Evolutionary conservation across 2,797 vertebrate species (phyloP).

Genomic region (Cirrhinus molitorella): DNA sequence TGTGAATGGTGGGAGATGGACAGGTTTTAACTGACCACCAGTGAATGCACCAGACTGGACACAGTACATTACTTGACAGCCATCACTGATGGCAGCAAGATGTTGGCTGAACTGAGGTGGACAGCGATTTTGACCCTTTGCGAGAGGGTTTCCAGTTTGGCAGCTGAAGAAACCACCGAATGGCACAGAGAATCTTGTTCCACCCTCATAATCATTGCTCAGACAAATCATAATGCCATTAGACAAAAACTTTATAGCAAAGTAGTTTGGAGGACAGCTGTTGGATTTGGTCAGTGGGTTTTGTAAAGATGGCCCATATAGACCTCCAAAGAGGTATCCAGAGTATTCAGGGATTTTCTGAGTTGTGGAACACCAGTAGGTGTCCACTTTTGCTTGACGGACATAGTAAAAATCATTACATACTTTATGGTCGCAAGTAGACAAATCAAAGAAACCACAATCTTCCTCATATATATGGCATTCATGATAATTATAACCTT

Average conservation of each 20-base stretch:
- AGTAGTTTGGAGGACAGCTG: conserved; percentile 82
- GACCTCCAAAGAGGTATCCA: conserved; percentile 88
- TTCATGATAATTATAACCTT: conserved; percentile 79
- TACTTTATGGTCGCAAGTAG: too few species aligned
- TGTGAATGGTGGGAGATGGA: conserved; percentile 85
- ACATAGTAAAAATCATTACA: conserved; percentile 82
- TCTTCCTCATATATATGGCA: conserved; percentile 75
- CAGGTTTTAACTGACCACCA: conserved; percentile 75
- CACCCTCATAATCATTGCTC: conserved; percentile 80
- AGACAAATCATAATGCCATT: conserved; percentile 65
- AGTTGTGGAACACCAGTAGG: conserved; percentile 83
- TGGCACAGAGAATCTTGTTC: conserved; percentile 73
- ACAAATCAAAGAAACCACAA: conserved; percentile 60
- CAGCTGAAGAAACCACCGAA: conserved; percentile 94
- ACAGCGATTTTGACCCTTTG: conserved; percentile 70
- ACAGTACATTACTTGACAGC: conserved; percentile 90
- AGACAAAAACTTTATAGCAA: conserved; percentile 77
- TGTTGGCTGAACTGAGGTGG: conserved; percentile 89
- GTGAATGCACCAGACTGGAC: conserved; percentile 84
- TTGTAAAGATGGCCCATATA: conserved; percentile 76
- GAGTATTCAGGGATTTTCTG: conserved; percentile 64
- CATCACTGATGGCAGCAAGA: conserved; percentile 84
- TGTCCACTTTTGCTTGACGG: conserved; percentile 76
- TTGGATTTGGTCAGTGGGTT: conserved; percentile 78
- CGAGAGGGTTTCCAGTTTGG: conserved; percentile 80